A percentile compares a stretch with the other conserved stretches of the same genome.
Evolutionary conservation across 2,888 invertebrate genomes (phyloP).

Genomic region (Hydriomena furcata): DNA sequence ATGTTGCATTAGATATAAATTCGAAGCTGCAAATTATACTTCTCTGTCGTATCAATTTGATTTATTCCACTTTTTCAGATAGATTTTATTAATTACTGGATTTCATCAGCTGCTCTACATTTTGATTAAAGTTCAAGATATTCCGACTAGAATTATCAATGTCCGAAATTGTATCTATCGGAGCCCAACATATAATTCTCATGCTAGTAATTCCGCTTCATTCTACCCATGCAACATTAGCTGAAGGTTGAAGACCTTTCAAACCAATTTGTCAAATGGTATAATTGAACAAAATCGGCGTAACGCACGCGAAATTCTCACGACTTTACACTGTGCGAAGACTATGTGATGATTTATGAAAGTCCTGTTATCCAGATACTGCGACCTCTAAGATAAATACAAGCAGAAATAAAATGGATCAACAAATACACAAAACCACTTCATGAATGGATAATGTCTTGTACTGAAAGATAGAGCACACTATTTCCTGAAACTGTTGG

Average conservation of each 20-base stretch:
- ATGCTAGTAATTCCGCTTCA: constrained; percentile 35
- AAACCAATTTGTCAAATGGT: constrained; percentile 58
- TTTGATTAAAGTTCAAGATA: neutral
- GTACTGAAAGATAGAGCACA: constrained; percentile 17
- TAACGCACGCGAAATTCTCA: constrained; percentile 56
- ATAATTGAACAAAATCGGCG: constrained; percentile 55
- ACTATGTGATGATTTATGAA: constrained; percentile 35
- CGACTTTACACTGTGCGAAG: constrained; percentile 35
- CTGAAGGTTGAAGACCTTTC: constrained; percentile 61
- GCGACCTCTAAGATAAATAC: neutral
- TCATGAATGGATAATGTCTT: neutral
- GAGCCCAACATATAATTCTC: constrained; percentile 30
- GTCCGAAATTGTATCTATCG: neutral
- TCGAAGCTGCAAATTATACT: neutral
- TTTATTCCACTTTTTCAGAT: neutral
- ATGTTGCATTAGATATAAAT: constrained; percentile 5
- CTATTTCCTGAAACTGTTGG: constrained; percentile 5
- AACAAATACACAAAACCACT: neutral
- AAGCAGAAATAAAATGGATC: neutral
- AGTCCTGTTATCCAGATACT: constrained; percentile 16
- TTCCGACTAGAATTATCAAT: neutral
- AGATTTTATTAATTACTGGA: neutral
- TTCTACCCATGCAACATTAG: constrained; percentile 33
- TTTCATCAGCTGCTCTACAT: neutral
- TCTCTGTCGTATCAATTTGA: neutral